A percentile compares a stretch with the other conserved stretches of the same genome.
phyloP scores from a whole-genome alignment of 2,888 invertebrate genomes.

The Phaonia tiefii region DNA sequence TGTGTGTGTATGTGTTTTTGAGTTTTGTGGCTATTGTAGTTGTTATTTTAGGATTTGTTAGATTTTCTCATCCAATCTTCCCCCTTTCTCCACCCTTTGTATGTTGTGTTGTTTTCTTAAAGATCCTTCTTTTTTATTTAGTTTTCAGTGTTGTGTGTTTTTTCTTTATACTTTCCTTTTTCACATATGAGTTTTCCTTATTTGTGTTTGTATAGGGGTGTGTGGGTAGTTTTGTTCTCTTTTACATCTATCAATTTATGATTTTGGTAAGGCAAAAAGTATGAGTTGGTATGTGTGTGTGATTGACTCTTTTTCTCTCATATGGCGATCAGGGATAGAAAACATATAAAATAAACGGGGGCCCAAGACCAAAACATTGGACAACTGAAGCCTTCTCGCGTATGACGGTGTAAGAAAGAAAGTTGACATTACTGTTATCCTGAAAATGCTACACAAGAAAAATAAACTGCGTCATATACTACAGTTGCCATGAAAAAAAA shows the following conservation, averaged over 20 bases:
- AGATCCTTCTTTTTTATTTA: slow-evolving; percentile 25
- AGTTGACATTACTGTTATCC: no score
- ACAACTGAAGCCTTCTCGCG: no score
- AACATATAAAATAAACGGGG: no score
- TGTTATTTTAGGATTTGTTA: slow-evolving; percentile 49
- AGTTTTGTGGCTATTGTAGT: neutral
- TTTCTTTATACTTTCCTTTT: neutral
- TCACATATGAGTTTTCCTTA: no score
- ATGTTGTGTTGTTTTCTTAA: neutral
- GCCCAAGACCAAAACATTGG: no score
- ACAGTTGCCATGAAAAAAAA: no score
- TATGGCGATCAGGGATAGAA: no score
- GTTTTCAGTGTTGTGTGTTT: slow-evolving; percentile 32
- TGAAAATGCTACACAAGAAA: no score
- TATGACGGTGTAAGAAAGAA: no score
- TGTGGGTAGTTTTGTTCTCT: neutral
- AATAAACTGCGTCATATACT: no score
- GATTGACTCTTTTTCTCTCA: no score
- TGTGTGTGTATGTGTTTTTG: neutral
- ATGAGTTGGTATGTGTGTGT: neutral
- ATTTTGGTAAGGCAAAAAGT: slow-evolving; percentile 34
- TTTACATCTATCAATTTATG: slow-evolving; percentile 45
- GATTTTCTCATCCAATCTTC: slow-evolving; percentile 18
- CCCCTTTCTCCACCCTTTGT: neutral
- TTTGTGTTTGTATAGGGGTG: neutral